Percentiles rank a stretch among this genome's conserved stretches.
phyloP scores from a whole-genome alignment of 2,797 vertebrate genomes.

The Antennarius maculatus region DNA sequence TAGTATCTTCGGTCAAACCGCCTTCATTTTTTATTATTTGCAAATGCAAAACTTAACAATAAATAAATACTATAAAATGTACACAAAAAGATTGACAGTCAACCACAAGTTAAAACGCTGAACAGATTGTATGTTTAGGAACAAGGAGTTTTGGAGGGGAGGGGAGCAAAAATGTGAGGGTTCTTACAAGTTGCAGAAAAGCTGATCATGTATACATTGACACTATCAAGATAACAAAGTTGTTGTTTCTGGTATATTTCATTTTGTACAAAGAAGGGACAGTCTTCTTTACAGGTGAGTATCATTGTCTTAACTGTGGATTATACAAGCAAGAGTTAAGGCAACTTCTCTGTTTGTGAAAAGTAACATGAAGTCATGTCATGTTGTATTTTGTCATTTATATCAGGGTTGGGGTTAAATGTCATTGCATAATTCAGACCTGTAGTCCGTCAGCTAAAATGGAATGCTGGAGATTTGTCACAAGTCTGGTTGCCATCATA shows the following conservation, averaged over 20 bases:
- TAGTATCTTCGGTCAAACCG: conserved; percentile 76
- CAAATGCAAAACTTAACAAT: conserved; percentile 86
- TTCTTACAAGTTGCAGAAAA: conserved; percentile 83
- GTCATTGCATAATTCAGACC: conserved; percentile 83
- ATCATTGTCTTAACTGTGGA: conserved; percentile 80
- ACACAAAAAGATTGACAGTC: conserved; percentile 84
- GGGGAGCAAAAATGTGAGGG: conserved; percentile 79
- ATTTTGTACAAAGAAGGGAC: conserved; percentile 81
- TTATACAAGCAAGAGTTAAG: conserved; percentile 87
- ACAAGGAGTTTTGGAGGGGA: conserved; percentile 38
- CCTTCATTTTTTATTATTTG: conserved; percentile 73
- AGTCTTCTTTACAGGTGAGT: conserved; percentile 73
- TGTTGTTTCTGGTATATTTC: conserved; percentile 75
- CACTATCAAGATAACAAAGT: conserved; percentile 85
- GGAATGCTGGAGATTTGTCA: conserved; percentile 70
- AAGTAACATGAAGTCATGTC: conserved; percentile 74
- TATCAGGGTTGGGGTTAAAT: conserved; percentile 63
- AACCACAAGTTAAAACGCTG: conserved; percentile 83
- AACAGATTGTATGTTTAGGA: conserved; percentile 71
- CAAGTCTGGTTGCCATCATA: conserved; percentile 50
- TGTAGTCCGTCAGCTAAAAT: conserved; percentile 61
- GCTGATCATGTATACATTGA: conserved; percentile 86
- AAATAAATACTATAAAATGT: conserved; percentile 90
- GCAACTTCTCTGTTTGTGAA: conserved; percentile 83
- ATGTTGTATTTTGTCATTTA: conserved; percentile 55